A percentile compares a stretch with the other conserved stretches of the same genome.
Evolutionary conservation across 2,797 vertebrate genomes (phyloP).

Genomic region (Arctocebus calabarensis): DNA sequence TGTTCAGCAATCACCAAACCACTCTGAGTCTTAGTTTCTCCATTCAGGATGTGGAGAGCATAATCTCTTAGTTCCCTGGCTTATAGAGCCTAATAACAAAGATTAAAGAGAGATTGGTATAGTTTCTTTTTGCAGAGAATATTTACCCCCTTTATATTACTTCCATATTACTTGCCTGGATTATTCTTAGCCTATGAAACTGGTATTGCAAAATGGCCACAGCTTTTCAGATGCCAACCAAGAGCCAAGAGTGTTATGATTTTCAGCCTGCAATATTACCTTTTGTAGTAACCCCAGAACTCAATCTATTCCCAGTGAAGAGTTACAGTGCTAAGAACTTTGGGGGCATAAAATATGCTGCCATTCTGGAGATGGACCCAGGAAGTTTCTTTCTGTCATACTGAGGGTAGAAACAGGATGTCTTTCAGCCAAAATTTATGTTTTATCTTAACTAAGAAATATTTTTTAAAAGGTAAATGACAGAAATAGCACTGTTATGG

Average conservation of each 20-base stretch:
- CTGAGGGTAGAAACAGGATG: background rate
- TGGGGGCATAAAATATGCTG: background rate
- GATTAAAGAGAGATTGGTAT: constrained; percentile 44
- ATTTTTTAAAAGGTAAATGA: constrained; percentile 50
- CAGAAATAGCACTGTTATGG: constrained; percentile 66
- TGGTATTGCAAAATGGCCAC: constrained; percentile 56
- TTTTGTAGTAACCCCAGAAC: background rate
- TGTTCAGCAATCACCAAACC: constrained; percentile 42
- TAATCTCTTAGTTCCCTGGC: constrained; percentile 47
- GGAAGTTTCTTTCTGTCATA: constrained; percentile 40
- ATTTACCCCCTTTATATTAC: constrained; percentile 55
- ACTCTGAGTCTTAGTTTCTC: constrained; percentile 38
- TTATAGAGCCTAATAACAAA: constrained; percentile 41
- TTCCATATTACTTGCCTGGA: background rate
- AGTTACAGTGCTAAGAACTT: constrained; percentile 28
- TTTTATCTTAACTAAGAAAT: constrained; percentile 12
- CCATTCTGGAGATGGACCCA: constrained; percentile 22
- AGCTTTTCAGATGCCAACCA: constrained; percentile 53
- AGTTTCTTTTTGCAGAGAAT: constrained; percentile 51
- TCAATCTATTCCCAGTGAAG: constrained; percentile 20
- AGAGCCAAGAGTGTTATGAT: background rate
- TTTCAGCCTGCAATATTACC: background rate
- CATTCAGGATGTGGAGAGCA: background rate
- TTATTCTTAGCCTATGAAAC: constrained; percentile 35
- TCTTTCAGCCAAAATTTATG: constrained; percentile 53